A percentile compares a stretch with the other conserved stretches of the same genome.
Evolutionary conservation across 2,888 invertebrate species (phyloP).

Genomic region (Phengaris arion): DNA sequence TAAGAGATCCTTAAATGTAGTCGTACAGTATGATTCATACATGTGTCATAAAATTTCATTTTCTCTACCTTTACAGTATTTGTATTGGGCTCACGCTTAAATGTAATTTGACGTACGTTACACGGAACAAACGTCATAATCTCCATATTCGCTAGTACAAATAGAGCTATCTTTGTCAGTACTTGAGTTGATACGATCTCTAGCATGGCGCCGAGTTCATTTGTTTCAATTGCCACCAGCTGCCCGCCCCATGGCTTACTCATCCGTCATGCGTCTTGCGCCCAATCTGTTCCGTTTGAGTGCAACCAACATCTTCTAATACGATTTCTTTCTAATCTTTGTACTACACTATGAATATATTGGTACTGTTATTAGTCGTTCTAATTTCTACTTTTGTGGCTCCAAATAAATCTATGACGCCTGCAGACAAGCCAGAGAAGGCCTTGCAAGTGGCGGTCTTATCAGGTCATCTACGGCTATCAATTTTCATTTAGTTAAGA

Average conservation of each 20-base stretch:
- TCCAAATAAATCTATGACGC: conserved; percentile 8
- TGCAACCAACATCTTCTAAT: conserved; percentile 18
- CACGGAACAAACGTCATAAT: conserved; percentile 2
- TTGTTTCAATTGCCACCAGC: conserved; percentile 67
- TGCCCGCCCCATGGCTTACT: conserved; percentile 50
- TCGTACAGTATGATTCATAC: not conserved
- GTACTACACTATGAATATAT: not conserved
- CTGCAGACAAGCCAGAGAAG: not conserved
- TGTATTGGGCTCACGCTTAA: not conserved
- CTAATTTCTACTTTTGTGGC: not conserved
- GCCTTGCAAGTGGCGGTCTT: not conserved
- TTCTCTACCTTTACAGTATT: not conserved
- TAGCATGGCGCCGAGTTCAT: conserved; percentile 65
- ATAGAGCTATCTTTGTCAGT: conserved; percentile 26
- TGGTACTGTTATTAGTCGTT: not conserved
- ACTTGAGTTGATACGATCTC: conserved; percentile 31
- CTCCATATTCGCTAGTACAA: conserved; percentile 23
- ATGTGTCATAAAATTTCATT: not conserved
- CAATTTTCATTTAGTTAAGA: not conserved
- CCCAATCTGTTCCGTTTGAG: conserved; percentile 32
- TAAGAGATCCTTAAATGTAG: not conserved
- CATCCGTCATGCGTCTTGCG: conserved; percentile 36
- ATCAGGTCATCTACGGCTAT: conserved; percentile 6
- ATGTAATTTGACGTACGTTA: not conserved
- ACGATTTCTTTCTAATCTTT: conserved; percentile 17